These are phyloP conservation scores for Oreochromis tanganicae DNA, from an alignment of 2,113 vertebrate species.

Conservation along the genomic window DNA sequence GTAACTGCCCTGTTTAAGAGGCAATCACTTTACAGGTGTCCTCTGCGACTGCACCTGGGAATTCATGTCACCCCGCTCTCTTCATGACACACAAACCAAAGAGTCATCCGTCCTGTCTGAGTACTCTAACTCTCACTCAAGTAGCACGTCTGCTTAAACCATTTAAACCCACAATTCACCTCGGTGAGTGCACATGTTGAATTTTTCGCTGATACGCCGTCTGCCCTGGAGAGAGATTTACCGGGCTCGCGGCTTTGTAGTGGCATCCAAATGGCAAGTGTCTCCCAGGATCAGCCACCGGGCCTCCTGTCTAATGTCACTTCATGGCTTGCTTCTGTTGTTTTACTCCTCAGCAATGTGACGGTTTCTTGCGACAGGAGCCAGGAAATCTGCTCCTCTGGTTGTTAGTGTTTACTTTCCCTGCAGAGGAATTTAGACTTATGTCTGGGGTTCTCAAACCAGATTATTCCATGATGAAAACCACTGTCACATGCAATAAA, in stretches of 20 bases:
- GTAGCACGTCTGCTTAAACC: background rate
- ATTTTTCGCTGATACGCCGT: background rate
- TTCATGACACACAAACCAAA: slow-evolving; percentile 2
- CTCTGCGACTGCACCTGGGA: background rate
- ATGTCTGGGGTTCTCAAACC: slow-evolving; percentile 32
- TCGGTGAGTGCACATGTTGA: background rate
- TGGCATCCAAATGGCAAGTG: slow-evolving; percentile 19
- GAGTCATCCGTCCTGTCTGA: slow-evolving; percentile 14
- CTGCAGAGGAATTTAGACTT: slow-evolving; percentile 32
- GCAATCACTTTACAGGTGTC: slow-evolving; percentile 6
- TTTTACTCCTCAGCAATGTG: slow-evolving; percentile 5
- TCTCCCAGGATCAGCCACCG: slow-evolving; percentile 14
- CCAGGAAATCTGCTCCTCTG: slow-evolving; percentile 19
- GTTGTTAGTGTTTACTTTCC: slow-evolving; percentile 50
- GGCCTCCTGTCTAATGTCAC: slow-evolving; percentile 33
- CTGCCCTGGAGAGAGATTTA: slow-evolving; percentile 27
- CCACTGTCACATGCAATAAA: slow-evolving; percentile 34
- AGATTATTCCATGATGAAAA: slow-evolving; percentile 46
- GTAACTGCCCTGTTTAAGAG: background rate
- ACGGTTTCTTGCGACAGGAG: slow-evolving; percentile 4
- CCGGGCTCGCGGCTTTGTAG: slow-evolving; percentile 1
- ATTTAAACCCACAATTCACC: slow-evolving; percentile 9
- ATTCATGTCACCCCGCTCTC: background rate
- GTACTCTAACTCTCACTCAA: background rate
- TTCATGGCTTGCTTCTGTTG: slow-evolving; percentile 28